Conservation (phyloP, 2,113 vertebrate species). For the Cyprinus carpio region DNA sequence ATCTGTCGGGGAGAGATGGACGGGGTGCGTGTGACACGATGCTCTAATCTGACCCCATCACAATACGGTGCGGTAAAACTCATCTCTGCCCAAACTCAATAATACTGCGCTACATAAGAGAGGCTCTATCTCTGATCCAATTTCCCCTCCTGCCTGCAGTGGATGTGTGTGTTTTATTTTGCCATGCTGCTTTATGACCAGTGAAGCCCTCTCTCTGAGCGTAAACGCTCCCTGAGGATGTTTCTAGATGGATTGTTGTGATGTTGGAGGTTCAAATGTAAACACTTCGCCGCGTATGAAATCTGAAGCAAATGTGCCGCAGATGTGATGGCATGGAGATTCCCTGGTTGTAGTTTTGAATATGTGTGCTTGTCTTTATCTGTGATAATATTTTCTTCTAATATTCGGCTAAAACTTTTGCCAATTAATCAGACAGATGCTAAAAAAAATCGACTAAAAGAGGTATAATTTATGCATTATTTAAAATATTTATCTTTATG, state of each 20-base stretch:
- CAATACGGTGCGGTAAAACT: conserved; percentile 53
- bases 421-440: not conserved
- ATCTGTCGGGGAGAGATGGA: conserved; percentile 57
- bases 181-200: conserved; percentile 17
- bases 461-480: not conserved
- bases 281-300: conserved; percentile 2
- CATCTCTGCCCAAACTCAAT: conserved; percentile 70
- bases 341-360: not conserved
- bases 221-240: conserved; percentile 30
- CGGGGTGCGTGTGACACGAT: conserved; percentile 56
- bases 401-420: not conserved
- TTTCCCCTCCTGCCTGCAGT: conserved; percentile 54
- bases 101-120: conserved; percentile 52
- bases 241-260: not conserved
- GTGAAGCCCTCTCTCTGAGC: not conserved
- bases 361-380: conserved; percentile 32
- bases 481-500: not conserved
- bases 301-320: conserved; percentile 16
- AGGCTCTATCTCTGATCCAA: conserved; percentile 70
- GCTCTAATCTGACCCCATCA: conserved; percentile 50
- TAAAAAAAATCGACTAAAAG: not conserved
- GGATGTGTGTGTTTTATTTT: conserved; percentile 36
- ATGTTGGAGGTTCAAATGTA: conserved; percentile 5
- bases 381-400: not conserved
- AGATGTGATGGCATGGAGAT: conserved; percentile 7